phyloP scores from a whole-genome alignment of 2,888 invertebrate species.

The Agrotis segetum region DNA sequence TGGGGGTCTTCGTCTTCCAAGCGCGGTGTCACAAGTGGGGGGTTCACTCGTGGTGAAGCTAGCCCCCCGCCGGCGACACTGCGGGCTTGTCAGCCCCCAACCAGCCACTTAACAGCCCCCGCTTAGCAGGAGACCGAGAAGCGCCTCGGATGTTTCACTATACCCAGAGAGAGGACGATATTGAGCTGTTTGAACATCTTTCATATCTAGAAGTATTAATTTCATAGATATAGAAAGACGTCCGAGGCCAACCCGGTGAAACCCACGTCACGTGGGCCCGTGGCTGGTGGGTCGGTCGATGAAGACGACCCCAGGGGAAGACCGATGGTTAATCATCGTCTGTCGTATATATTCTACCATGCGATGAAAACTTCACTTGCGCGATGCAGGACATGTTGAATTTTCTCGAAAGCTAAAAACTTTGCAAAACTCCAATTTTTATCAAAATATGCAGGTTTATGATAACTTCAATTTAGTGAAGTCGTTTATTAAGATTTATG shows the following conservation, averaged over 20 bases:
- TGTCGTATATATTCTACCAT: neutral
- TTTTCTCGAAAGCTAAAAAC: neutral
- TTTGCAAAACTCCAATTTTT: neutral
- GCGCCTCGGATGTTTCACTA: conserved; percentile 36
- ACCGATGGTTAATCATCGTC: conserved; percentile 16
- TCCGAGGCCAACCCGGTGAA: conserved; percentile 44
- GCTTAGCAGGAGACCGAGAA: conserved; percentile 45
- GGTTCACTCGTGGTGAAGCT: conserved; percentile 48
- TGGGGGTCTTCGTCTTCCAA: conserved; percentile 59
- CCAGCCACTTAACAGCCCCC: conserved; percentile 40
- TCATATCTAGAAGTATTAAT: neutral
- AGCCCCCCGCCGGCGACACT: neutral
- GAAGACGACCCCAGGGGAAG: conserved; percentile 61
- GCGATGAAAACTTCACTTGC: conserved; percentile 43
- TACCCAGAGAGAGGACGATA: conserved; percentile 48
- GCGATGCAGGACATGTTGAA: conserved; percentile 38
- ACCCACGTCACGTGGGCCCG: conserved; percentile 21
- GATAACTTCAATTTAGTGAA: neutral
- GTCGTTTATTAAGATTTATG: neutral
- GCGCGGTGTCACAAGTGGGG: conserved; percentile 17
- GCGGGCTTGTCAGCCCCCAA: conserved; percentile 51
- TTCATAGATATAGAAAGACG: conserved; percentile 3
- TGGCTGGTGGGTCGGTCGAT: conserved; percentile 55
- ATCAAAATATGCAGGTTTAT: neutral
- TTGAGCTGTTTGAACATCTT: conserved; percentile 9